Conservation (phyloP, 2,113 vertebrate species). For the Clarias magur region DNA sequence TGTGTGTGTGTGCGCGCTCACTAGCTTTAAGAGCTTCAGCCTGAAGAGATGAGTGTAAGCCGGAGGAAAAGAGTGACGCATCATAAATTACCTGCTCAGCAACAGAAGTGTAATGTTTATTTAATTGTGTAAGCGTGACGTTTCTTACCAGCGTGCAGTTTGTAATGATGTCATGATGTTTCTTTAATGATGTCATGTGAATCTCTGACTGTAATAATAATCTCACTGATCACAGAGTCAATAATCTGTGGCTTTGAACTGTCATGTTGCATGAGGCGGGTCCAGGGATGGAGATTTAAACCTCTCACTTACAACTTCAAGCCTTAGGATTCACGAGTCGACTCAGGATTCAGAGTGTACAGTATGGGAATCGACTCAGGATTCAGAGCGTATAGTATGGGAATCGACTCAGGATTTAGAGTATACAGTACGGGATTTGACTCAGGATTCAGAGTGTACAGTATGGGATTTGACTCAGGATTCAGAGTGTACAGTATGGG, state of each 20-base stretch:
- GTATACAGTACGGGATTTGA: not conserved
- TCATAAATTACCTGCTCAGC: conserved; percentile 6
- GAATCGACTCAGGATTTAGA: not conserved
- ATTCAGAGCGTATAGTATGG: not conserved
- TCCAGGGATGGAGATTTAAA: not conserved
- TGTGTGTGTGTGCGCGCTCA: not conserved
- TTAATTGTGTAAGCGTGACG: not conserved
- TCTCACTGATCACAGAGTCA: not conserved
- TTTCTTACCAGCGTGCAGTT: not conserved
- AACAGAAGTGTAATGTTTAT: not conserved
- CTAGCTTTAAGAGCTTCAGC: not conserved
- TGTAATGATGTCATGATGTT: not conserved
- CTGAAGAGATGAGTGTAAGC: conserved; percentile 1
- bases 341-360: not conserved
- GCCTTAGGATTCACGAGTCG: not conserved
- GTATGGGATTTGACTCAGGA: not conserved
- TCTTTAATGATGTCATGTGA: not conserved
- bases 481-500: not conserved
- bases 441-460: not conserved
- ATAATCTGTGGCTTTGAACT: not conserved
- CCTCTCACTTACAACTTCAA: not conserved
- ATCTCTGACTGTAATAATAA: not conserved
- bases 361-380: not conserved
- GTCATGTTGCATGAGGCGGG: not conserved
- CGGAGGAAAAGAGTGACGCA: conserved; percentile 18